A percentile compares a stretch with the other conserved stretches of the same genome.
phyloP scores from a whole-genome alignment of 2,113 vertebrate genomes.

The Taxidea taxus region DNA sequence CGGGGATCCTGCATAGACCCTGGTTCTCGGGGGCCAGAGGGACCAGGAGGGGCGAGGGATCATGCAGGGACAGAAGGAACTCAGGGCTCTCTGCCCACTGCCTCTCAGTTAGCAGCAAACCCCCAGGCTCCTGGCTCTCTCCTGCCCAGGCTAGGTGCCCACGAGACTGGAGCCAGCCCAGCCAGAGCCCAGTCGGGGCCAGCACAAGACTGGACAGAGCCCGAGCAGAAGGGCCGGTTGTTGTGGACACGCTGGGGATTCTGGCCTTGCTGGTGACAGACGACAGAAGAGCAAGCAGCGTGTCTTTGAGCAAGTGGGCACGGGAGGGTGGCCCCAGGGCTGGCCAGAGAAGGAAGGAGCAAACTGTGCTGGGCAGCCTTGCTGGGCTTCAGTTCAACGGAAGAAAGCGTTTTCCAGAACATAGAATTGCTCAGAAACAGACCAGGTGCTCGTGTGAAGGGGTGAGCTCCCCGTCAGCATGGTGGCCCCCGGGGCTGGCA shows the following conservation, averaged over 20 bases:
- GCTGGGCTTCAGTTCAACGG: no score
- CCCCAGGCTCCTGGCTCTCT: neutral
- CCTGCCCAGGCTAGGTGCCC: rapidly evolving
- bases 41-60: neutral
- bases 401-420: neutral
- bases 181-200: rapidly evolving
- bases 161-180: rapidly evolving
- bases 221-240: rapidly evolving
- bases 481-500: rapidly evolving
- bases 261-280: neutral
- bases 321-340: neutral
- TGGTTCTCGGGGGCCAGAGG: rapidly evolving
- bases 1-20: rapidly evolving
- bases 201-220: neutral
- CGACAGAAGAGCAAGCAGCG: rapidly evolving
- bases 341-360: neutral
- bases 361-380: neutral
- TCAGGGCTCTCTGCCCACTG: neutral
- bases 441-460: rapidly evolving
- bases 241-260: rapidly evolving
- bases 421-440: no score
- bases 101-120: rapidly evolving
- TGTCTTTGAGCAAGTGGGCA: rapidly evolving
- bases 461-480: neutral
- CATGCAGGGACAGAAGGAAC: rapidly evolving